Conservation (phyloP, 2,797 vertebrate species). For the Eremophila alpestris region DNA sequence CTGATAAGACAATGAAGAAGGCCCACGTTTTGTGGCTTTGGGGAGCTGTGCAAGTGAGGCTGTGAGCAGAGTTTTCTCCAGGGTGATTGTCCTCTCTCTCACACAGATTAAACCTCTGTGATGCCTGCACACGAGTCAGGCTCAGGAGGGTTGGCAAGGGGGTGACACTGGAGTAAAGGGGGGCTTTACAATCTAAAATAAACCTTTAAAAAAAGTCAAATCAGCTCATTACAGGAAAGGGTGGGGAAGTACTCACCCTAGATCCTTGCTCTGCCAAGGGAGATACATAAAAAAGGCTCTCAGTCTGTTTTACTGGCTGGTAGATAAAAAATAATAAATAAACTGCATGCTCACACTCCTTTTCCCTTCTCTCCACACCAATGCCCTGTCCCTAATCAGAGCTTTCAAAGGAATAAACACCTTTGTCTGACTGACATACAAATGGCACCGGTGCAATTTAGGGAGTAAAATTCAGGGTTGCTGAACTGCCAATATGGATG, state of each 20-base stretch:
- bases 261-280: background rate
- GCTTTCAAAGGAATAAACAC: background rate
- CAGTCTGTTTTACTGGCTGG: background rate
- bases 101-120: fast-evolving
- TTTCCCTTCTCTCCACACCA: background rate
- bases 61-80: background rate
- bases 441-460: background rate
- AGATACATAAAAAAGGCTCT: background rate
- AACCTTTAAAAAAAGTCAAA: background rate
- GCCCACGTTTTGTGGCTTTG: background rate
- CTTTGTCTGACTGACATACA: background rate
- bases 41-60: background rate
- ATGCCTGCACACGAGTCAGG: fast-evolving
- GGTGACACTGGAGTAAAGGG: background rate
- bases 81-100: background rate
- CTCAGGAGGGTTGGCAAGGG: no score
- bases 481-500: background rate
- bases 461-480: background rate
- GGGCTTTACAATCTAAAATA: background rate
- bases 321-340: background rate
- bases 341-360: background rate
- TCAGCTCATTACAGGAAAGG: background rate
- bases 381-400: background rate
- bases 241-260: background rate
- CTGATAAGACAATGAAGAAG: background rate